A percentile compares a stretch with the other conserved stretches of the same genome.
Evolutionary conservation across 2,113 vertebrate genomes (phyloP).

Genomic region (Vidua macroura): DNA sequence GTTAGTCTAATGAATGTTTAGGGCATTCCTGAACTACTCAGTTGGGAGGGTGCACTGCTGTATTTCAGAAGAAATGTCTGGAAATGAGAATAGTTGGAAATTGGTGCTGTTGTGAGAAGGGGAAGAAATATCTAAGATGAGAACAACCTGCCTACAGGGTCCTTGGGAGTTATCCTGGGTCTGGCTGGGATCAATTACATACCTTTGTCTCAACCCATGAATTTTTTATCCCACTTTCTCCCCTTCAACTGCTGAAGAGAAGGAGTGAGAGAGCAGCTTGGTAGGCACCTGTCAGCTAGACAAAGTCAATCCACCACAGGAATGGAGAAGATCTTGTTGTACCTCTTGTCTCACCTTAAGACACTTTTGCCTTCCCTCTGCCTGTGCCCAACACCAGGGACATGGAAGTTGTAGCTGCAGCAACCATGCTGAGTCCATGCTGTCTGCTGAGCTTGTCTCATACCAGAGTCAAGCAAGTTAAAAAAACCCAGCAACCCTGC

Average conservation of each 20-base stretch:
- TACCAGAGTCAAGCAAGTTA: not conserved
- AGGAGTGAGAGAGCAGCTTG: not conserved
- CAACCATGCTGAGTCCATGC: accelerated
- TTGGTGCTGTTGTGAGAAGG: not conserved
- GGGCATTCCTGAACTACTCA: not conserved
- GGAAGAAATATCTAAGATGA: not conserved
- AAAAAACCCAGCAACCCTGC: not conserved
- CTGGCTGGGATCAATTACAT: not conserved
- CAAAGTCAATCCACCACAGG: not conserved
- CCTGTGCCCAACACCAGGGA: not conserved
- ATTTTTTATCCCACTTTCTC: not conserved
- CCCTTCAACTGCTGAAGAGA: not conserved
- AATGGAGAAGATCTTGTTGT: not conserved
- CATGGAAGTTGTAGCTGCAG: not conserved
- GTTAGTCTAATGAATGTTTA: not conserved
- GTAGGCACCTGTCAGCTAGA: not conserved
- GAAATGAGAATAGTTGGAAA: not conserved
- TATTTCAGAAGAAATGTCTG: not conserved
- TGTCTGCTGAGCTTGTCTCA: not conserved
- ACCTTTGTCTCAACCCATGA: not conserved
- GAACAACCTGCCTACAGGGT: not conserved
- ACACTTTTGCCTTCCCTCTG: not conserved
- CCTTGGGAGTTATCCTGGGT: not conserved
- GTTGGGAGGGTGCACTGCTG: not conserved
- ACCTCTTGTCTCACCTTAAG: not conserved